Base-by-base conservation (phyloP, 1,140 invertebrate genomes). In the Pseudomyrmex sp. region DNA sequence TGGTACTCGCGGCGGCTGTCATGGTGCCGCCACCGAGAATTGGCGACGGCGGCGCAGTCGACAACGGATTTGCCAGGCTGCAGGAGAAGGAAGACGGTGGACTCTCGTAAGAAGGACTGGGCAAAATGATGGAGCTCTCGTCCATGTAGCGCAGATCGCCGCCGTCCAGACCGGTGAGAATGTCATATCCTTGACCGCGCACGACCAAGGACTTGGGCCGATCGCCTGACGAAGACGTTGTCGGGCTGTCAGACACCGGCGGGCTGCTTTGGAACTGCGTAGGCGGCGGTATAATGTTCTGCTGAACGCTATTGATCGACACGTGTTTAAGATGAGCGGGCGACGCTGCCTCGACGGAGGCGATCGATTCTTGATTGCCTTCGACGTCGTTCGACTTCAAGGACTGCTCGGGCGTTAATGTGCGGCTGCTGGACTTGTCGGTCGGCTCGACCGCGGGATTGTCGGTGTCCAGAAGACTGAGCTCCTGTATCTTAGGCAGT, bases 111-210 rank as follows among this genome's bases (percentile, higher is more conserved):
- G 95, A 96, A 35, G 97, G 97, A 79, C 97, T 97, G 20, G 96
- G 96, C 63, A 98, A 94, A 85, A 97, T 97, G 48, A 98, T 95
- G 7, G 97, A 98, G 92, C 97, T 98, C 91, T 98, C 98, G 91
- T 98, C 98, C 98, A 98, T 98, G 91, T 96, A 98, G 18, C 96
- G 95, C 54, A 98, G 93, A 93, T 98, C 98, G 13, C 97, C 97
- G 63, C 96, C 96, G 91, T 98, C 97, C 89, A 98, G 93, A 76
- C 97, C 97, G 35, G 97, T 95, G 70, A 98, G 93, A 76, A 97
- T 95, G 90, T 98, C 97, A 90, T 97, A 97, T n/a, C 93, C 95
- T 85, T 95, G 95, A 56, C 94, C 95, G 8, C 94, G 92, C 2
- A 95, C 93, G 79, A 95, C 94, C 77, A 96, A 92, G 79, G 95